Base-by-base conservation (phyloP, 2,888 invertebrate species). In the Agonopterix alstromeriana region DNA sequence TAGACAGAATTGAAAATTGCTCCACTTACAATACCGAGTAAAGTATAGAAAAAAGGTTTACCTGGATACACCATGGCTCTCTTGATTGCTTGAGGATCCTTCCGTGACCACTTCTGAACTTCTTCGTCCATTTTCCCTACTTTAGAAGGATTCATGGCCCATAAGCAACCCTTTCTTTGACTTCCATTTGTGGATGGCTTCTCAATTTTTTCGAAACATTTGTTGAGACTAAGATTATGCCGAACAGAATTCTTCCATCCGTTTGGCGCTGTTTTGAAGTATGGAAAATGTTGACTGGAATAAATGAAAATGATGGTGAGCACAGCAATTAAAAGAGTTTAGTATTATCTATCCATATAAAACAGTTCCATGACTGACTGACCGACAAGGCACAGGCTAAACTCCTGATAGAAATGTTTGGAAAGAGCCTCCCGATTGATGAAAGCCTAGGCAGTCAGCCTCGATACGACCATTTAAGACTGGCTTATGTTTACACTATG, bases 221-320 rank as follows among this genome's bases (percentile, higher is more conserved):
- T 98, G 87, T 99, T 99, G 63, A 99, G 83, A 59, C 98, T 98
- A 61, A 99, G 90, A 88, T 99, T 99, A 78, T 99, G 99, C 60
- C 99, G 91, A 1, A 99, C 98, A 3, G 98, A 98, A 78, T 99
- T 99, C 86, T 99, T 99, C 99, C 99, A 99, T 10, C 98, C 98
- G 73, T 95, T 97, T 14, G 98, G 98, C 8, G 99, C 99, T 1
- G 97, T 98, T 87, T 98, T 98, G 80, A 99, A 99, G 80, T 98
- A 99, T 0, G 99, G 99, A 76, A 99, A 99, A 79, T 99, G 98
- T 82, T 97, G 96, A 78, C 96, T 96, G 90, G 53, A 92, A 92
- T 50, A 54, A 51, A 42, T 12, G 27, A 27, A 27, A 5, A 27
- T 7, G 27, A 27, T 27, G 27, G 27, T 27, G 27, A 27, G 27